A percentile compares a stretch with the other conserved stretches of the same genome.
Conservation (phyloP, 2,888 invertebrate genomes). For the Mongoloraphidia duomilia region DNA sequence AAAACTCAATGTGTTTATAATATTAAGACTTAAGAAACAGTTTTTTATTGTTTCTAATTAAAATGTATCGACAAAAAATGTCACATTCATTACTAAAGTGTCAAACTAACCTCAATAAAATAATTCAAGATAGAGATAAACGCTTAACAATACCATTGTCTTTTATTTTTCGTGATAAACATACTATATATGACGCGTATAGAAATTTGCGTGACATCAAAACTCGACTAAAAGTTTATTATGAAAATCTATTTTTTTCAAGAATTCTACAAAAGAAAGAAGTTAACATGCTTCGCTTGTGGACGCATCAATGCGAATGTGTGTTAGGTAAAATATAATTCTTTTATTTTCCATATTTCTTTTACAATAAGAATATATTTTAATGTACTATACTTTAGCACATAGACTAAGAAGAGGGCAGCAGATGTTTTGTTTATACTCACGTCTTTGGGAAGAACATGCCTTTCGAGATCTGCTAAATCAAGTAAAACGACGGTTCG, state of each 20-base stretch:
- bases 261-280: slow-evolving; percentile 19
- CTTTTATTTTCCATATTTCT: no score
- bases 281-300: slow-evolving; percentile 34
- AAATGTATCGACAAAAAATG: slow-evolving; percentile 13
- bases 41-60: background rate
- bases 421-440: slow-evolving; percentile 46
- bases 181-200: background rate
- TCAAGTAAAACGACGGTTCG: slow-evolving; percentile 28
- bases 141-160: background rate
- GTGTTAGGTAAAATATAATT: slow-evolving; percentile 21
- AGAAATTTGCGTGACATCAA: no score
- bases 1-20: no score
- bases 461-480: slow-evolving; percentile 38
- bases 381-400: slow-evolving; percentile 22
- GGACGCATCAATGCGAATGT: slow-evolving; percentile 40
- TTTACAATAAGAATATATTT: no score
- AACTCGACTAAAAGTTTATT: no score
- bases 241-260: no score
- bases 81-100: slow-evolving; percentile 12
- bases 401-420: slow-evolving; percentile 46
- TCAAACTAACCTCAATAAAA: slow-evolving; percentile 24
- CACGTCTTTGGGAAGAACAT: slow-evolving; percentile 45
- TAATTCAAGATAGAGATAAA: slow-evolving; percentile 14
- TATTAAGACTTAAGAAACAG: no score
- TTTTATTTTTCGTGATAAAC: no score